Evolutionary conservation across 2,113 vertebrate species (phyloP).

Genomic region (Piaya cayana): DNA sequence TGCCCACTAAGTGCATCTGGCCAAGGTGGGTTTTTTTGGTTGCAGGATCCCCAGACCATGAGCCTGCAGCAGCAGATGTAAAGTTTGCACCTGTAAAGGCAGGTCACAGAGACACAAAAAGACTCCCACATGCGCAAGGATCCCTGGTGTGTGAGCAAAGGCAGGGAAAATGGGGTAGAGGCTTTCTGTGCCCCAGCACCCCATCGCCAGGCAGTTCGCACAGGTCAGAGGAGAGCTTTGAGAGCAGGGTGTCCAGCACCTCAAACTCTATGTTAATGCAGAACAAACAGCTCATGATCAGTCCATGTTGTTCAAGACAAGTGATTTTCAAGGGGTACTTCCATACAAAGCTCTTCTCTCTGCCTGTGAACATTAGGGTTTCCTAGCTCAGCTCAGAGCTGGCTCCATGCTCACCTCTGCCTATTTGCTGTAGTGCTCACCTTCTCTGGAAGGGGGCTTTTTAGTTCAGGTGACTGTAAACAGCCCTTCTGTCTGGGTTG

Average conservation of each 20-base stretch:
- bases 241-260: neutral
- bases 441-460: neutral
- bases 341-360: neutral
- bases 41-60: neutral
- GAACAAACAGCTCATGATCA: neutral
- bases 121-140: neutral
- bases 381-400: neutral
- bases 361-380: neutral
- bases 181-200: neutral
- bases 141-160: neutral
- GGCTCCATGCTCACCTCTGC: neutral
- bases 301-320: neutral
- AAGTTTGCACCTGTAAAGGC: neutral
- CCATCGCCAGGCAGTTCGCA: neutral
- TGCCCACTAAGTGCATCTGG: neutral
- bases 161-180: neutral
- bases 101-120: neutral
- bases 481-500: neutral
- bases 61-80: accelerated
- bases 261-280: neutral
- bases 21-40: neutral
- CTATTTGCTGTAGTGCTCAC: neutral
- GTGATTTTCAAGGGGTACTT: neutral
- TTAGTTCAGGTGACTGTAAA: neutral
- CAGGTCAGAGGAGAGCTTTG: neutral